A percentile compares a stretch with the other conserved stretches of the same genome.
These are phyloP conservation scores for Molossus molossus DNA, from an alignment of 2,797 vertebrate genomes.

Conservation along the genomic window DNA sequence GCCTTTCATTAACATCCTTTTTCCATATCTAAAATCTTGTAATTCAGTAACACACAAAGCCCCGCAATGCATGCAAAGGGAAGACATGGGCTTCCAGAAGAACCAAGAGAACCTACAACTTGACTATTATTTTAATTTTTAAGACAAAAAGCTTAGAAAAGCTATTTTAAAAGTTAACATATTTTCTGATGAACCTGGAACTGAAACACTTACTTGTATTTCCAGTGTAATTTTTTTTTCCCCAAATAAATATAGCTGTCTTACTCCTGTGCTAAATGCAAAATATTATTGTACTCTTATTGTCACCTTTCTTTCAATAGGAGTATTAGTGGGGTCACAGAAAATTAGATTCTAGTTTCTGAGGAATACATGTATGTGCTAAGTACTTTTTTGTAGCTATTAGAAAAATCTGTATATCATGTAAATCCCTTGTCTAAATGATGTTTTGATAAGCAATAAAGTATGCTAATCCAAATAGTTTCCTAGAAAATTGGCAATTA, in stretches of 20 bases:
- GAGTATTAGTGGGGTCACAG: not conserved
- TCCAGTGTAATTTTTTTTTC: not conserved
- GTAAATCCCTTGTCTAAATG: not conserved
- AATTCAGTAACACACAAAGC: not conserved
- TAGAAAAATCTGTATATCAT: not conserved
- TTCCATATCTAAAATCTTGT: not conserved
- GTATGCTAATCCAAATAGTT: not conserved
- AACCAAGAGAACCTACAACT: not conserved
- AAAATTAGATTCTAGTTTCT: constrained; percentile 11
- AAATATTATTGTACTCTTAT: not conserved
- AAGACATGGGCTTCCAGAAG: not conserved
- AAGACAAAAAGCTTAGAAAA: constrained; percentile 41
- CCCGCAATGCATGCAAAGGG: not conserved
- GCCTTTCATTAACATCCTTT: not conserved
- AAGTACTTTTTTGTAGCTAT: not conserved
- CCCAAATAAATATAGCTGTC: not conserved
- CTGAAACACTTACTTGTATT: not conserved
- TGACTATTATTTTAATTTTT: constrained; percentile 25
- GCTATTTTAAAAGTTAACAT: not conserved
- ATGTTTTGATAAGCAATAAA: constrained; percentile 49
- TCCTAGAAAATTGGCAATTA: not conserved
- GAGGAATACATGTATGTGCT: not conserved
- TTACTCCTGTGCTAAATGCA: not conserved
- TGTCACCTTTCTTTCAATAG: not conserved
- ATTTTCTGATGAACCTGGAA: constrained; percentile 38